Evolutionary conservation across 2,797 vertebrate species (phyloP), one percentile per base, ranked within the genome.

Genomic region (Bryconaethiops microstoma): DNA sequence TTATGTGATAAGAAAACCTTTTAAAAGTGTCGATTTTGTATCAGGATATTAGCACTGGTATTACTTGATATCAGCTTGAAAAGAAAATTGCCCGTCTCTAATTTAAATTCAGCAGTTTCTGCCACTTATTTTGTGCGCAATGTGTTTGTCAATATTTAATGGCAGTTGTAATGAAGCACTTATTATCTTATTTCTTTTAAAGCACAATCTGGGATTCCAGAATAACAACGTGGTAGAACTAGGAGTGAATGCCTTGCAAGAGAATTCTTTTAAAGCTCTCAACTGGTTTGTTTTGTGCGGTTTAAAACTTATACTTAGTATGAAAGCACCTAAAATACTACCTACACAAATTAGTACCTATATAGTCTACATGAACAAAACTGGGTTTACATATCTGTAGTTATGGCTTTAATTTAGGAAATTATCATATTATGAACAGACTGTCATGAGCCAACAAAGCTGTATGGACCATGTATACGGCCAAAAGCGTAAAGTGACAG

Each of bases 401-500:
- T 19, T 55, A 0, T 19, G 50, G 17, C 70, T 35, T 72, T 55
- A 71, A 71, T 71, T 71, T 71, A 3, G 9, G 25, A 72, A n/a
- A 14, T 16, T 39, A 54, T 23, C 8, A 17, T n/a, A 21, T 25
- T 39, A 40, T 13, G 29, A 16, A 4, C 21, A 45, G 9, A 21
- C 39, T n/a, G n/a, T 62, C 21, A 9, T 71, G 45, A 29, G 21
- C 5, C 0, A 2, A 60, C 54, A 78, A 63, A 60, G 59, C 59
- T 0, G 2, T 13, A 70, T 77, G 29, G 40, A 70, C n/a, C 4
- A 35, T 16, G 29, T 16, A 70, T 35, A n/a, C 10, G 42, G 40
- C 35, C 54, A 52, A 69, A 78, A 52, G 13, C 59, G 57, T 70
- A 73, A 25, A 74, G 39, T 79, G 23, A 39, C 70, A 76, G 35